Evolutionary conservation across 2,113 vertebrate genomes (phyloP).

Genomic region (Onychostruthus taczanowskii): DNA sequence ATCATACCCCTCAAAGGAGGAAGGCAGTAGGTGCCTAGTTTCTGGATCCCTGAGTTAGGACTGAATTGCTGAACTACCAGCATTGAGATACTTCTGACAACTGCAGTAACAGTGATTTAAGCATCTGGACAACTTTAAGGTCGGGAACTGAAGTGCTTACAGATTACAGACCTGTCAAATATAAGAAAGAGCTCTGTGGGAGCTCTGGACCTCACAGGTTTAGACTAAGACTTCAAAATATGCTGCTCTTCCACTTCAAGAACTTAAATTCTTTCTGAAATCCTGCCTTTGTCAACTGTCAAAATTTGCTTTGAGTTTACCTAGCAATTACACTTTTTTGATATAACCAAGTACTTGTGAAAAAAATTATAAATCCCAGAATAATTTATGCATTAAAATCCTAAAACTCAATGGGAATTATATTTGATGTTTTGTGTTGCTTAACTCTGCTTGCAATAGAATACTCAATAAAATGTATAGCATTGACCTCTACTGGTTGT

Average conservation of each 20-base stretch:
- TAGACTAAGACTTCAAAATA: slow-evolving; percentile 53
- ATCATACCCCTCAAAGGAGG: slow-evolving; percentile 16
- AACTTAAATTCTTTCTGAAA: not conserved
- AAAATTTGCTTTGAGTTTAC: not conserved
- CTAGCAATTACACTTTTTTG: not conserved
- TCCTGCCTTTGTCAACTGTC: not conserved
- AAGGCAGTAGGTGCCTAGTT: slow-evolving; percentile 19
- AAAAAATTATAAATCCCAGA: not conserved
- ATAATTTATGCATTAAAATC: not conserved
- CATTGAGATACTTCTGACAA: slow-evolving; percentile 49
- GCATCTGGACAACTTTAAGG: slow-evolving; percentile 53
- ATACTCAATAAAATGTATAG: not conserved
- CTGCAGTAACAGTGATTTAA: slow-evolving; percentile 22
- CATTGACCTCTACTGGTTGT: not conserved
- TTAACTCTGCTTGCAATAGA: not conserved
- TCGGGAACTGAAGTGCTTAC: slow-evolving; percentile 50
- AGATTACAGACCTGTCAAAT: slow-evolving; percentile 54
- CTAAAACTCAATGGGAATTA: not conserved
- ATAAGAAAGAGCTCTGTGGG: slow-evolving; percentile 15
- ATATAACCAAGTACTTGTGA: not conserved
- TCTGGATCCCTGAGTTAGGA: not conserved
- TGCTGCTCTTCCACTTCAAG: slow-evolving; percentile 3
- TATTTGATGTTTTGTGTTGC: not conserved
- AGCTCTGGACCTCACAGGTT: slow-evolving; percentile 31
- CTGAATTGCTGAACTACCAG: slow-evolving; percentile 42